Base-by-base conservation (phyloP, 2,113 vertebrate genomes). In the Leptocoma aspasia region DNA sequence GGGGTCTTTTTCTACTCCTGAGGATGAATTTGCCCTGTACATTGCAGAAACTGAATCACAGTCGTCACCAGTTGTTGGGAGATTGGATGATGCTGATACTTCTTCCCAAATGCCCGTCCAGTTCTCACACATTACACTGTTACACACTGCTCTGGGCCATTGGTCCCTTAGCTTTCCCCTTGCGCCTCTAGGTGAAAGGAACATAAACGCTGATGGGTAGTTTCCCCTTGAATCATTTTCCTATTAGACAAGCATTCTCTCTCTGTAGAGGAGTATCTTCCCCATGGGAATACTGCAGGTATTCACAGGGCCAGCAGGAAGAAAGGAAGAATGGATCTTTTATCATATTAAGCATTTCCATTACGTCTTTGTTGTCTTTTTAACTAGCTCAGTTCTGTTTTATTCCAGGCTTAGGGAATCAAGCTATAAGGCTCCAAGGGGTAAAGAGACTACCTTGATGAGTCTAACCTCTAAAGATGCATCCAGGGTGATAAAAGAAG, bases 381-480 rank as follows among this genome's bases (percentile, higher is more conserved):
- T 73, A 47, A 70, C 33, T 39, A 65, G 30, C 60, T 81, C 65
- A 44, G 4, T 23, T 78, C 90, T 84, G 56, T 13, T 95, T 90
- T 86, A 95, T 93, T 94, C 80, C 69, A 90, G 45, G 56, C 71
- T 86, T 84, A 82, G 50, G 35, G 79, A 81, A 85, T 77, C 82
- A 85, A 85, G 54, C 50, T 59, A 8, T 15, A 66, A 91, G 33
- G 54, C 65, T 94, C 87, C 59, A 92, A 90, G 65, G 69, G 41
- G 57, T 92, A 92, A 86, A 90, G 69, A 84, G 65, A n/a, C 41
- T 39, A 28, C 28, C 61, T 86, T 78, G 80, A 90, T 90, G 72
- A 90, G 15, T 42, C 90, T 71, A 90, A 93, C 65, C 85, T 84
- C 92, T 89, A 35, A 93, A 94, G 90, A 95, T 71, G 72, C 37